A percentile compares a stretch with the other conserved stretches of the same genome.
These are phyloP conservation scores for Xylota segnis DNA, from an alignment of 2,888 invertebrate species.

Conservation along the genomic window DNA sequence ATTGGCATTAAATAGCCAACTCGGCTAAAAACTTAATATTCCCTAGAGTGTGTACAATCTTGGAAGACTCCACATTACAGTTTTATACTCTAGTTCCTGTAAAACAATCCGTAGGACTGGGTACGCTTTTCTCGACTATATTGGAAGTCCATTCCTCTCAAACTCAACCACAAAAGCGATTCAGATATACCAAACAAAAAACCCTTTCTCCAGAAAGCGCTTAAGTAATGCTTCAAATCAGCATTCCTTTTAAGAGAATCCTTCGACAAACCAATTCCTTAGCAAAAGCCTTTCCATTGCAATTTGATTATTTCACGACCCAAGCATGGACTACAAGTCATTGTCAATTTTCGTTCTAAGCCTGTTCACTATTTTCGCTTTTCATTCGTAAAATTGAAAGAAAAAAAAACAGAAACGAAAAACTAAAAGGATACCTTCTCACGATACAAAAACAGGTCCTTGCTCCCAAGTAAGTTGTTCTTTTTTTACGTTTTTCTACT, in stretches of 20 bases:
- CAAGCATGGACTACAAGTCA: slow-evolving; percentile 3
- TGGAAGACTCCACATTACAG: no score
- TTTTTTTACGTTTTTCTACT: slow-evolving; percentile 3
- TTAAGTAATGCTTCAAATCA: background rate
- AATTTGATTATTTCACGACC: slow-evolving; percentile 1
- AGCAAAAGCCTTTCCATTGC: background rate
- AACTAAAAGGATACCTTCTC: slow-evolving; percentile 14
- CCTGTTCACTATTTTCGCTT: slow-evolving; percentile 29
- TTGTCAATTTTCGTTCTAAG: slow-evolving; percentile 40
- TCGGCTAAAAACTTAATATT: no score
- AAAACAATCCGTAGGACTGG: no score
- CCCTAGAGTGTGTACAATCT: no score
- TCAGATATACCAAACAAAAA: no score
- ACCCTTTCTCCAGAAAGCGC: background rate
- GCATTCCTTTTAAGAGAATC: background rate
- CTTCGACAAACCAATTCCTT: background rate
- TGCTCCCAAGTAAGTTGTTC: slow-evolving; percentile 57
- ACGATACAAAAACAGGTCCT: slow-evolving; percentile 52
- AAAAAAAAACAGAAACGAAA: slow-evolving; percentile 32
- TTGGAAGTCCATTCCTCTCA: no score
- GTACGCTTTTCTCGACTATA: no score
- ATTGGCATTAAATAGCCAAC: no score
- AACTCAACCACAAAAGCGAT: no score
- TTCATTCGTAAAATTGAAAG: slow-evolving; percentile 34
- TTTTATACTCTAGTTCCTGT: no score